Evolutionary conservation across 2,797 vertebrate genomes (phyloP).

Genomic region (Malacoraja senta): DNA sequence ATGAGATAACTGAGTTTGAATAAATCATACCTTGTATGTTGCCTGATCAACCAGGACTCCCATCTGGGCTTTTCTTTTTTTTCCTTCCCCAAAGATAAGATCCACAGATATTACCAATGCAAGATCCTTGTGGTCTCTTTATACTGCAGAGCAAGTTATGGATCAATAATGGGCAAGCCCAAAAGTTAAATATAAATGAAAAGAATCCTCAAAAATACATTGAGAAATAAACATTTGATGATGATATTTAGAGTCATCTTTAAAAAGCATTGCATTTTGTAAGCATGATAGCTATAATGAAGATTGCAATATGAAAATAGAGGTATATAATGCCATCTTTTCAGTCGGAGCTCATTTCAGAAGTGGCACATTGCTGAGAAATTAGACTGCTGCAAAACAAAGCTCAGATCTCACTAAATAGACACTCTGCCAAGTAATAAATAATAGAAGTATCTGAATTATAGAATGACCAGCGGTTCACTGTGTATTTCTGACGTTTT

Average conservation of each 20-base stretch:
- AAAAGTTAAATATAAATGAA: neutral
- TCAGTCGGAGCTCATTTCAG: neutral
- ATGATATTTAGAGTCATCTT: neutral
- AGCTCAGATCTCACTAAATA: neutral
- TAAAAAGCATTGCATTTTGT: neutral
- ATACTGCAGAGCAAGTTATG: neutral
- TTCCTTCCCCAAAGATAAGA: neutral
- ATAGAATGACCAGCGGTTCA: neutral
- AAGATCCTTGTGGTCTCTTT: neutral
- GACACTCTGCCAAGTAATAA: neutral
- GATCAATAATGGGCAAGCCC: neutral
- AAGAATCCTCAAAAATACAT: neutral
- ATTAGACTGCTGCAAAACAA: neutral
- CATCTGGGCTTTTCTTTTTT: neutral
- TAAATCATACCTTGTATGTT: neutral
- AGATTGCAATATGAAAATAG: neutral
- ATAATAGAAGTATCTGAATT: neutral
- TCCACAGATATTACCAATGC: neutral
- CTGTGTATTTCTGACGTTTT: neutral
- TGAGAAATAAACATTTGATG: neutral
- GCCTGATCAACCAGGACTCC: neutral
- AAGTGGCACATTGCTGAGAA: neutral
- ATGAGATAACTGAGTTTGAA: neutral
- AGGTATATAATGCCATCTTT: neutral
- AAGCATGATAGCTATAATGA: neutral